phyloP scores from a whole-genome alignment of 2,113 vertebrate species.

The Jaculus jaculus region DNA sequence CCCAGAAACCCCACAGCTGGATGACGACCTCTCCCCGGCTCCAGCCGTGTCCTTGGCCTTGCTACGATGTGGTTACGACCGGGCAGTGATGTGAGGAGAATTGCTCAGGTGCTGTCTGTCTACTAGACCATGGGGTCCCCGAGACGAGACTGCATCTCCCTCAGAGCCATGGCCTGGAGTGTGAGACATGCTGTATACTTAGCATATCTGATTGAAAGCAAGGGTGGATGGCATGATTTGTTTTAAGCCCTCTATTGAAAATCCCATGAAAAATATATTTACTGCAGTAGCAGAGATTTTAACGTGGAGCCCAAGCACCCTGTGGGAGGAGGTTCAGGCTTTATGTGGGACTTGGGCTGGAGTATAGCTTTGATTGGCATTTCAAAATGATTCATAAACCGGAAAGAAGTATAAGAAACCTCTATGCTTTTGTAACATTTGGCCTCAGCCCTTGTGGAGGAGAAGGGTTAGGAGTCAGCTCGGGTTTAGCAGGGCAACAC shows the following conservation, averaged over 20 bases:
- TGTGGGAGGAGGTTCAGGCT: background rate
- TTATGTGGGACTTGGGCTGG: background rate
- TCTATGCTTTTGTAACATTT: background rate
- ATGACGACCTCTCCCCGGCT: no score
- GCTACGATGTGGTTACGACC: background rate
- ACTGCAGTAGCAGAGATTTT: background rate
- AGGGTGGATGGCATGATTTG: background rate
- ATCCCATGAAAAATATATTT: background rate
- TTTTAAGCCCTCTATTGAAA: constrained; percentile 17
- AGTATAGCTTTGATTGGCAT: background rate
- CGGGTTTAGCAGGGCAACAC: background rate
- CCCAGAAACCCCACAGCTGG: background rate
- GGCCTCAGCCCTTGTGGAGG: background rate
- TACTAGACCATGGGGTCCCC: background rate
- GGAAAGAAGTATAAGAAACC: background rate
- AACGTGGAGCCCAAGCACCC: no score
- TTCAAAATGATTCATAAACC: constrained; percentile 1
- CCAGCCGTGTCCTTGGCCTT: background rate
- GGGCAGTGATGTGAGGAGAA: background rate
- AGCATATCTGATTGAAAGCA: background rate
- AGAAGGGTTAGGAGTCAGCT: background rate
- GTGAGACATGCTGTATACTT: background rate
- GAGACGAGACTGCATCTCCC: background rate
- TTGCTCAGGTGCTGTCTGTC: background rate
- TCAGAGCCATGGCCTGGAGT: background rate